Conservation (phyloP, 2,797 vertebrate genomes). For the Sebastes vulpes region DNA sequence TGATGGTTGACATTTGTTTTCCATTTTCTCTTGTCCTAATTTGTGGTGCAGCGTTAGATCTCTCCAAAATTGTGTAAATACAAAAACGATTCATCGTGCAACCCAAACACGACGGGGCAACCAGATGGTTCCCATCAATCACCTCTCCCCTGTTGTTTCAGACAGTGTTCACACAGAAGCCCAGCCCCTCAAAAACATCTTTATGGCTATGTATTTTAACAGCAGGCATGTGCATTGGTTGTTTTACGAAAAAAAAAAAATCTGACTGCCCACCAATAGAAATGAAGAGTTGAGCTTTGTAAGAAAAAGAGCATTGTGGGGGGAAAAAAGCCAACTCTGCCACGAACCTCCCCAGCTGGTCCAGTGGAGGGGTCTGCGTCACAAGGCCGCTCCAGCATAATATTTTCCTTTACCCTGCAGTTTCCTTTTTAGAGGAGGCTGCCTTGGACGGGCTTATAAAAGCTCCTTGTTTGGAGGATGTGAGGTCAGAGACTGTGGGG, state of each 20-base stretch:
- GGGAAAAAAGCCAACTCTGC: background rate
- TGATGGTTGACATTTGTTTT: background rate
- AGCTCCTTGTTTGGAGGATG: conserved; percentile 56
- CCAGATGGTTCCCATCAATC: conserved; percentile 67
- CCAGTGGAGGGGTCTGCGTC: conserved; percentile 23
- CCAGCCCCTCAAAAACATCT: background rate
- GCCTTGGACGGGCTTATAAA: conserved; percentile 27
- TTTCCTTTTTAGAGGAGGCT: conserved; percentile 59
- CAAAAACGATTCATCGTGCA: conserved; percentile 6
- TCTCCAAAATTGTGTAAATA: background rate
- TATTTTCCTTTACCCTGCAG: conserved; percentile 71
- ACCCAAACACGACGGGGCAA: background rate
- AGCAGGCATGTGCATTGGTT: background rate
- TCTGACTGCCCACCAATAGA: background rate
- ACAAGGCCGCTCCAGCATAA: conserved; percentile 50
- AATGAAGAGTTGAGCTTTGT: background rate
- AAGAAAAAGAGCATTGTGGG: conserved; percentile 1
- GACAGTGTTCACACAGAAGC: conserved; percentile 15
- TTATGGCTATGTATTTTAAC: background rate
- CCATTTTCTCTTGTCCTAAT: background rate
- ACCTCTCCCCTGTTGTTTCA: conserved; percentile 14
- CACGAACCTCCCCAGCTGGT: conserved; percentile 53
- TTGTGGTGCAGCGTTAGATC: background rate
- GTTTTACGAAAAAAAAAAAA: background rate
- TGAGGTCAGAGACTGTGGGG: conserved; percentile 35